phyloP scores from a whole-genome alignment of 1,140 invertebrate species.

The Ylistrum balloti region DNA sequence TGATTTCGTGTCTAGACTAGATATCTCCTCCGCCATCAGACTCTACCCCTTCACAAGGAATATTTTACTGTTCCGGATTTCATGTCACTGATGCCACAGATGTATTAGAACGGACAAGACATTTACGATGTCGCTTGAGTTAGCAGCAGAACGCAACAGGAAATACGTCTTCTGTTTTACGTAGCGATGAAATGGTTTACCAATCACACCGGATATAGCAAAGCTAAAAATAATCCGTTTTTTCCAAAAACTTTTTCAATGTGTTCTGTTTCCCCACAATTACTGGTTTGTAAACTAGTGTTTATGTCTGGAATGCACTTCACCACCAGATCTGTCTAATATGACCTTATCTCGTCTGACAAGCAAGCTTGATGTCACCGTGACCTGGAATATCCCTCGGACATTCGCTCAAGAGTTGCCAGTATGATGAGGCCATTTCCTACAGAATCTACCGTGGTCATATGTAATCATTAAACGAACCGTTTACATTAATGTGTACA shows the following conservation, averaged over 20 bases:
- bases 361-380: not conserved
- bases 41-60: not conserved
- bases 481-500: too few species aligned
- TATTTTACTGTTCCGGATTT: not conserved
- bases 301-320: not conserved
- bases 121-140: not conserved
- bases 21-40: not conserved
- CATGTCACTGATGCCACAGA: conserved; percentile 5
- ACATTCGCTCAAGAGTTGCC: not conserved
- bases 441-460: too few species aligned
- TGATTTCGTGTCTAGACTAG: not conserved
- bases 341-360: not conserved
- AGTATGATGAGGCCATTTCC: too few species aligned
- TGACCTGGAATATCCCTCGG: not conserved
- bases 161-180: not conserved
- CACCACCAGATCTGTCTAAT: not conserved
- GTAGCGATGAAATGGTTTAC: not conserved
- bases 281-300: not conserved
- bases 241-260: not conserved
- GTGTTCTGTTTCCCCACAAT: not conserved
- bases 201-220: conserved; percentile 15
- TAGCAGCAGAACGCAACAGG: not conserved
- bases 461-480: too few species aligned
- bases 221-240: conserved; percentile 4
- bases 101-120: conserved; percentile 3